phyloP scores from a whole-genome alignment of 2,888 invertebrate species.

The Idaea straminata region DNA sequence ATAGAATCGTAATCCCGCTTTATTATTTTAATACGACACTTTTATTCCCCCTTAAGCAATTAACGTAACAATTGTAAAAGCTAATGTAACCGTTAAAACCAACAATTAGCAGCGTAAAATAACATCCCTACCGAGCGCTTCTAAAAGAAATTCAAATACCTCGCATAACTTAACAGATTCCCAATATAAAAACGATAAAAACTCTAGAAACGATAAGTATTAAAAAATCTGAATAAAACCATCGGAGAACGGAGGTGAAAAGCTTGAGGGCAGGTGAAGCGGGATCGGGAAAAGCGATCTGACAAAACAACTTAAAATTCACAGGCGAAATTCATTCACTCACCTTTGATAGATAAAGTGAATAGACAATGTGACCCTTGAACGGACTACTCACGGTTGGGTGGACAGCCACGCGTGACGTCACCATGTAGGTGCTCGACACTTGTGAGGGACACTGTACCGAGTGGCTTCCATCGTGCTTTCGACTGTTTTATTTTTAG shows the following conservation, averaged over 20 bases:
- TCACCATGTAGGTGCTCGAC: constrained; percentile 20
- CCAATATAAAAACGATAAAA: not conserved
- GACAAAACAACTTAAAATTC: constrained; percentile 10
- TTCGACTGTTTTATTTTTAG: constrained; percentile 17
- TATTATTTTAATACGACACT: no score
- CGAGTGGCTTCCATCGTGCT: constrained; percentile 15
- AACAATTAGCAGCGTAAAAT: not conserved
- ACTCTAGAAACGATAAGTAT: not conserved
- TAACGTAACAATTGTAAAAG: not conserved
- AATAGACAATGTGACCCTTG: constrained; percentile 21
- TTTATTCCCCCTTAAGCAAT: not conserved
- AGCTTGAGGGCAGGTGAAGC: not conserved
- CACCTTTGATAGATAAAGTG: constrained; percentile 17
- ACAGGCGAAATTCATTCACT: constrained; percentile 16
- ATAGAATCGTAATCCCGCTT: no score
- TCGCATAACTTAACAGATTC: constrained; percentile 1
- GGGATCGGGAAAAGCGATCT: constrained; percentile 5
- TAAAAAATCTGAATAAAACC: not conserved
- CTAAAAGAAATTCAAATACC: not conserved
- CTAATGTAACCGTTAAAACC: not conserved
- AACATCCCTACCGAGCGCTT: not conserved
- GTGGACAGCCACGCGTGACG: constrained; percentile 21
- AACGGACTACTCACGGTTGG: constrained; percentile 19
- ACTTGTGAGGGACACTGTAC: constrained; percentile 9
- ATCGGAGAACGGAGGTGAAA: not conserved